Conservation (phyloP, 2,888 invertebrate species). For the Hedya salicella region DNA sequence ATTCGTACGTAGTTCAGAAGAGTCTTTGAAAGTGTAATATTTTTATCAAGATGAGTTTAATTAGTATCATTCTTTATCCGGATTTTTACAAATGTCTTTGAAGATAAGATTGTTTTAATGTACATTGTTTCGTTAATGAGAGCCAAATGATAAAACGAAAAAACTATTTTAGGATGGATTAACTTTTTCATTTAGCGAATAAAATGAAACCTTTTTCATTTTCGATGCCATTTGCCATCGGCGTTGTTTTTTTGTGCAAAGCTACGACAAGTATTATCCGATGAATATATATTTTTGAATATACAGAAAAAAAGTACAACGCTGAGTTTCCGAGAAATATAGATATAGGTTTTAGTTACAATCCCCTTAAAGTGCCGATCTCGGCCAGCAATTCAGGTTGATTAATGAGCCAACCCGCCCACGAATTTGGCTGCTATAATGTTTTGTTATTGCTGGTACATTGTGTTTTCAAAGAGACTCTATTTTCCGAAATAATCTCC, state of each 20-base stretch:
- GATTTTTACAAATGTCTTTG: neutral
- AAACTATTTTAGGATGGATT: no score
- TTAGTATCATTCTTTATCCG: neutral
- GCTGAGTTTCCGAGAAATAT: constrained; percentile 38
- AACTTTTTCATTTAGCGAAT: no score
- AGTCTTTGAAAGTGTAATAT: constrained; percentile 13
- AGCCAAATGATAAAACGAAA: no score
- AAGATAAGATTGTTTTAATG: neutral
- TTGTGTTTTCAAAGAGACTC: constrained; percentile 20
- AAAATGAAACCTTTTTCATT: no score
- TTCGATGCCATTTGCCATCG: no score
- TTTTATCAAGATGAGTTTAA: constrained; percentile 1
- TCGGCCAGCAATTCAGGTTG: constrained; percentile 48
- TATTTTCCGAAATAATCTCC: constrained; percentile 29
- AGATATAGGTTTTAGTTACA: constrained; percentile 45
- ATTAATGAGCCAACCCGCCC: constrained; percentile 52
- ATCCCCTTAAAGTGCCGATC: constrained; percentile 45
- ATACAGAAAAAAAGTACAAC: constrained; percentile 1
- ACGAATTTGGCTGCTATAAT: constrained; percentile 46
- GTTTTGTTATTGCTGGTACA: constrained; percentile 44
- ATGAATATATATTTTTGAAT: no score
- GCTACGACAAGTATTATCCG: no score
- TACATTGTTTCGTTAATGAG: no score
- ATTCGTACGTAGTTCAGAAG: neutral
- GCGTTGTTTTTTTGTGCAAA: no score